phyloP scores from a whole-genome alignment of 2,888 invertebrate genomes.

The Trichacis sp. region DNA sequence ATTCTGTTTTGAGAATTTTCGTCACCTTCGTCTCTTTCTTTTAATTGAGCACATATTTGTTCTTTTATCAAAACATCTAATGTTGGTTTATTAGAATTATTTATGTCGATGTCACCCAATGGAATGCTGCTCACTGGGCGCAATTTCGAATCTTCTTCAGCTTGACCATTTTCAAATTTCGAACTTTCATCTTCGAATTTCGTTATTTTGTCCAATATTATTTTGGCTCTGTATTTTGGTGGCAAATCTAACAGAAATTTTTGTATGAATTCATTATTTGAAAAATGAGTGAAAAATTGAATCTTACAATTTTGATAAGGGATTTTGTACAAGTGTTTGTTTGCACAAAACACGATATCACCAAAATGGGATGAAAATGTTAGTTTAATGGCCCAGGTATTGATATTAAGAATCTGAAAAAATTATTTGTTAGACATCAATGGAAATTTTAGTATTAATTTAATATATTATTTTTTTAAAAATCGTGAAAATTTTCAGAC shows the following conservation, averaged over 20 bases:
- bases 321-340: conserved; percentile 50
- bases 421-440: too few relatives aligned
- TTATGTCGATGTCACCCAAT: conserved; percentile 44
- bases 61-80: conserved; percentile 45
- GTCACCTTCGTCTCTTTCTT: conserved; percentile 50
- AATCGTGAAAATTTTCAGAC: too few relatives aligned
- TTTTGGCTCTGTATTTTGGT: conserved; percentile 47
- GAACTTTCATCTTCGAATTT: conserved; percentile 39
- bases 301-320: conserved; percentile 49
- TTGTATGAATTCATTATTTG: conserved; percentile 3
- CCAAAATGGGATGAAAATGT: conserved; percentile 48
- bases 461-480: too few relatives aligned
- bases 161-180: conserved; percentile 24
- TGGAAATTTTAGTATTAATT: too few relatives aligned
- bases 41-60: conserved; percentile 42
- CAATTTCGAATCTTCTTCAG: conserved; percentile 38
- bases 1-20: not conserved
- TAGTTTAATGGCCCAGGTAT: too few relatives aligned
- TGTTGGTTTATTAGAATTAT: conserved; percentile 30
- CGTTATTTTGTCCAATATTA: conserved; percentile 36
- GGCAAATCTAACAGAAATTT: conserved; percentile 46
- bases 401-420: too few relatives aligned
- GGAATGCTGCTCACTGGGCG: conserved; percentile 50
- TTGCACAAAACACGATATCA: conserved; percentile 51
- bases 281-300: not conserved